These are phyloP conservation scores for Porites rus DNA, from an alignment of 92 coral and sea anemone species.

Conservation along the genomic window DNA sequence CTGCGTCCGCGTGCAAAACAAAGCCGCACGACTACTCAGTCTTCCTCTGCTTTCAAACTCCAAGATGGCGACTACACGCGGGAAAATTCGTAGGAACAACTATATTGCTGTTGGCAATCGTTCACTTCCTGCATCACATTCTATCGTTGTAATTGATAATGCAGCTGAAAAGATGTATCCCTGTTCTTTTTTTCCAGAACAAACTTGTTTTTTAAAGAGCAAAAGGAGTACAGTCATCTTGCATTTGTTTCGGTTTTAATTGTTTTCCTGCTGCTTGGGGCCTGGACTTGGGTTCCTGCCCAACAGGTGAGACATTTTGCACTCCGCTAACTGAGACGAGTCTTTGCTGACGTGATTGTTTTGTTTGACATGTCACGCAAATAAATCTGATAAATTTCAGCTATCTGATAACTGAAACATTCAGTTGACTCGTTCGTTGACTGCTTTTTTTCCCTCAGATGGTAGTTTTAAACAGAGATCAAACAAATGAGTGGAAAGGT, in stretches of 20 bases:
- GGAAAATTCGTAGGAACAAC: too few species aligned
- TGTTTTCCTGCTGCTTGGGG: constrained; percentile 80
- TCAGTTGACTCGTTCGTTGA: too few species aligned
- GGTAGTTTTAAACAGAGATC: constrained; percentile 83
- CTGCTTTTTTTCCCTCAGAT: constrained; percentile 53
- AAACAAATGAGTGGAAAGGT: constrained; percentile 94
- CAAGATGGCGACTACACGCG: too few species aligned
- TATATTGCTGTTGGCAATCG: too few species aligned
- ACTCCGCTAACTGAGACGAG: neutral
- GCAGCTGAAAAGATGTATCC: neutral
- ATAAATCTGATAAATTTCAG: too few species aligned
- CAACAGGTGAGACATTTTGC: constrained; percentile 65
- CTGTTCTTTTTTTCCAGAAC: constrained; percentile 66
- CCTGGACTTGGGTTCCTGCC: constrained; percentile 89
- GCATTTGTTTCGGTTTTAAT: constrained; percentile 75
- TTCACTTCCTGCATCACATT: too few species aligned
- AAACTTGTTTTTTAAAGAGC: constrained; percentile 90
- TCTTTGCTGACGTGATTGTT: too few species aligned
- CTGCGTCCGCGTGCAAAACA: too few species aligned
- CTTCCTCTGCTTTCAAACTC: too few species aligned
- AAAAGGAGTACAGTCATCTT: constrained; percentile 84
- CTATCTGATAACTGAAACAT: neutral
- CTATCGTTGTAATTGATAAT: neutral
- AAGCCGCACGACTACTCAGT: too few species aligned
- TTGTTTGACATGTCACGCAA: too few species aligned